A percentile compares a stretch with the other conserved stretches of the same genome.
Conservation (phyloP, 2,797 vertebrate genomes). For the Ciconia nigra region DNA sequence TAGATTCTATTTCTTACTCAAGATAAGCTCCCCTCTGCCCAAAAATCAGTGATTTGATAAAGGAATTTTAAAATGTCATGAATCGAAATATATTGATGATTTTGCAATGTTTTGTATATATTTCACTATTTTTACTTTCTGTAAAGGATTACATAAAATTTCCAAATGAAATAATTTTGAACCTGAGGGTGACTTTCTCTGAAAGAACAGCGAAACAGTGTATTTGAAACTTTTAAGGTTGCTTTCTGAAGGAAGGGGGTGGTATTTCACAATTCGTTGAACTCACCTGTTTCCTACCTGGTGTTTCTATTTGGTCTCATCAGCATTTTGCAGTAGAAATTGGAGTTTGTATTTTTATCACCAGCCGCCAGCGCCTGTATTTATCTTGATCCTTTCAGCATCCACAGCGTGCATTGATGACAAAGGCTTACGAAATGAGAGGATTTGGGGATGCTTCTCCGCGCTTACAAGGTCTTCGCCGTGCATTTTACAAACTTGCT, state of each 20-base stretch:
- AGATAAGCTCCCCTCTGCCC: background rate
- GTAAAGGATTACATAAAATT: background rate
- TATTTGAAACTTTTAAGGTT: background rate
- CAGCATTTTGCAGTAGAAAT: background rate
- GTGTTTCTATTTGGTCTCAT: background rate
- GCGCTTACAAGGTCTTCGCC: background rate
- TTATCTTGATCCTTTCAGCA: background rate
- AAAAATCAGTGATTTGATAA: background rate
- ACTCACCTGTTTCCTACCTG: background rate
- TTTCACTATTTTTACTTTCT: background rate
- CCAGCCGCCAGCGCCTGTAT: accelerated
- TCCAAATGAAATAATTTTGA: background rate
- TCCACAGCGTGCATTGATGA: background rate
- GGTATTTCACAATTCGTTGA: background rate
- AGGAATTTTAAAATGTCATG: background rate
- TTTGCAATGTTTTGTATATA: background rate
- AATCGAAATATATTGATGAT: background rate
- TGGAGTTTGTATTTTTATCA: background rate
- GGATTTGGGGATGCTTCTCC: background rate
- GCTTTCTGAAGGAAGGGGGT: background rate
- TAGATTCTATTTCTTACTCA: background rate
- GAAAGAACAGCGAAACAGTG: background rate
- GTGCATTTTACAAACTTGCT: background rate
- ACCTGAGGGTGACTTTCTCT: background rate
- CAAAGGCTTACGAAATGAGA: background rate